Evolutionary conservation across 1,140 invertebrate species (phyloP), one percentile per base, ranked within the genome.

Genomic region (Venturia canescens): DNA sequence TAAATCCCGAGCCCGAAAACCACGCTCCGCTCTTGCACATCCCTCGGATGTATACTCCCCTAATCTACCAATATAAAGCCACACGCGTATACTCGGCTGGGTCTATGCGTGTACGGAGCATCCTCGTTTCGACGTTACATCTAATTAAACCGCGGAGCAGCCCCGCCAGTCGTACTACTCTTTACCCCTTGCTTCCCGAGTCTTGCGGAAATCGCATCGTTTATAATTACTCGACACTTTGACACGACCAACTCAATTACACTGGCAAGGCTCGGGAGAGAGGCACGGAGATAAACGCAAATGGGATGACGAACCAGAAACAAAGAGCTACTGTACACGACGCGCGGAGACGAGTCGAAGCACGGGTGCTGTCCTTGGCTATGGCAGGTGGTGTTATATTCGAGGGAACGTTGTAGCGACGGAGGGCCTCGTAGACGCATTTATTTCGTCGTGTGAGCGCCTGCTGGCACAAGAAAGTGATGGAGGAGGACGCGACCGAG

Each of bases 171-270:
- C 79, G 29, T n/a, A 31, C 31, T 21, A 26, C 21, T 63, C 53
- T 38, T 44, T 44, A 21, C 53, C 69, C 66, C 63, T 57, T 26
- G 27, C 34, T 67, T 31, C 38, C 34, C 29, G 23, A 70, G 44
- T 79, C 57, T 79, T 50, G 69, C 60, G 78, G 66, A 74, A 83
- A 80, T 80, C 71, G 78, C 78, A 81, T 83, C 80, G 80, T 83
- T 83, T 83, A 83, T 83, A 83, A 83, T 83, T 83, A 83, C 80
- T 83, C 80, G 76, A 76, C 77, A 80, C 82, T 83, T 83, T 83
- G 82, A 83, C 77, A 83, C 80, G 80, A 72, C 82, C 82, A 83
- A 83, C 80, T 80, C 82, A 83, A 83, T 83, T 83, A 83, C 74
- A 81, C 31, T 44, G 27, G 50, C 29, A 21, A 34, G 53, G 57